Conservation (phyloP, 2,797 vertebrate genomes). For the Alfaro cultratus region DNA sequence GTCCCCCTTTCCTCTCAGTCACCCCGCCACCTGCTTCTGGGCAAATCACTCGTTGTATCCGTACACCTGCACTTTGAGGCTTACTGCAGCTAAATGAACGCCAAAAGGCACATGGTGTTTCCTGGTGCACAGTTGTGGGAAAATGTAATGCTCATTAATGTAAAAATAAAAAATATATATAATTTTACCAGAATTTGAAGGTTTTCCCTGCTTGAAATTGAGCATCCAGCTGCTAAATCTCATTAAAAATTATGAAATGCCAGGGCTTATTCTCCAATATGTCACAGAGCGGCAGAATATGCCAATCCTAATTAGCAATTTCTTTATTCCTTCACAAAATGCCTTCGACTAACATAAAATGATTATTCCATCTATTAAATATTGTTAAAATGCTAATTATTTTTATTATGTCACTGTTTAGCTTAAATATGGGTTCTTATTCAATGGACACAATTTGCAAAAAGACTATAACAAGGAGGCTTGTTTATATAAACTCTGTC, state of each 20-base stretch:
- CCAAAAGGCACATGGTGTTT: slow-evolving; percentile 7
- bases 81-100: slow-evolving; percentile 20
- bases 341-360: too few species aligned
- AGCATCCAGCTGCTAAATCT: slow-evolving; percentile 1
- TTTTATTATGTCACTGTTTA: background rate
- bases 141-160: background rate
- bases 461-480: background rate
- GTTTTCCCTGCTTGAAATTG: background rate
- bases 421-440: background rate
- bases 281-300: background rate
- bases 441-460: background rate
- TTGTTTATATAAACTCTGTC: background rate
- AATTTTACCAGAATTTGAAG: background rate
- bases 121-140: slow-evolving; percentile 12
- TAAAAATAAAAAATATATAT: background rate
- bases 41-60: slow-evolving; percentile 33
- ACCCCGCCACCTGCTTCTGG: slow-evolving; percentile 30
- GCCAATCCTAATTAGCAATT: background rate
- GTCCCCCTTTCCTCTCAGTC: slow-evolving; percentile 21
- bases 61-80: slow-evolving; percentile 23
- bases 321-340: slow-evolving; percentile 1
- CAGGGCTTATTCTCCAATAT: background rate
- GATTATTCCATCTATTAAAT: background rate
- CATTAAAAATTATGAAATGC: background rate
- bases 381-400: background rate